These are phyloP conservation scores for Rhagoletis zephyria DNA, from an alignment of 1,140 invertebrate genomes.

Conservation along the genomic window DNA sequence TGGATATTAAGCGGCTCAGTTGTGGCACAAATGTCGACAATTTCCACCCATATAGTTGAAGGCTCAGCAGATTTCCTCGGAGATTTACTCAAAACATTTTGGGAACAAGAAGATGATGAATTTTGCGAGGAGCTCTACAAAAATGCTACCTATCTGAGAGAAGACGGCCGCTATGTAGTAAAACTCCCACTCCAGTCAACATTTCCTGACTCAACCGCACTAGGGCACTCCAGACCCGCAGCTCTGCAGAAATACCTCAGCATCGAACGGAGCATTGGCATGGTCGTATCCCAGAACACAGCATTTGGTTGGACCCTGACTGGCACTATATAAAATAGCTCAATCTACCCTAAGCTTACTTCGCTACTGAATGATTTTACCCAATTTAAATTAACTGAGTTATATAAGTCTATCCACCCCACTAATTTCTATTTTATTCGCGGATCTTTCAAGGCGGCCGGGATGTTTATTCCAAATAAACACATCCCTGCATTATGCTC, in stretches of 20 bases:
- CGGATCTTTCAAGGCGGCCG: too few relatives aligned
- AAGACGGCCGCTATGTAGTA: neutral
- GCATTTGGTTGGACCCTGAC: too few relatives aligned
- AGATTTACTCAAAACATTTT: constrained; percentile 24
- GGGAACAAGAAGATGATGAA: constrained; percentile 11
- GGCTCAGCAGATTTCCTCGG: neutral
- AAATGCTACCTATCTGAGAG: neutral
- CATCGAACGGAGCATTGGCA: neutral
- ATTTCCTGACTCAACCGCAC: neutral
- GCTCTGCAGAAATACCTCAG: constrained; percentile 12
- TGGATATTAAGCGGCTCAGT: constrained; percentile 29
- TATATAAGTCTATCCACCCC: too few relatives aligned
- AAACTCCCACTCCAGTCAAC: neutral
- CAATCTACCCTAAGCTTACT: too few relatives aligned
- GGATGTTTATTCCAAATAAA: too few relatives aligned
- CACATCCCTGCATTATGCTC: too few relatives aligned
- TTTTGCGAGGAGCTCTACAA: constrained; percentile 7
- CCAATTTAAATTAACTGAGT: too few relatives aligned
- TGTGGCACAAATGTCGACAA: neutral
- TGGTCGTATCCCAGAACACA: too few relatives aligned
- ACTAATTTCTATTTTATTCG: too few relatives aligned
- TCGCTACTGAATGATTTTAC: too few relatives aligned
- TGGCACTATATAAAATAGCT: too few relatives aligned
- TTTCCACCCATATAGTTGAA: neutral
- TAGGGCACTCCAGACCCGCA: neutral